phyloP scores from a whole-genome alignment of 2,888 invertebrate genomes.

The Metalampra italica region DNA sequence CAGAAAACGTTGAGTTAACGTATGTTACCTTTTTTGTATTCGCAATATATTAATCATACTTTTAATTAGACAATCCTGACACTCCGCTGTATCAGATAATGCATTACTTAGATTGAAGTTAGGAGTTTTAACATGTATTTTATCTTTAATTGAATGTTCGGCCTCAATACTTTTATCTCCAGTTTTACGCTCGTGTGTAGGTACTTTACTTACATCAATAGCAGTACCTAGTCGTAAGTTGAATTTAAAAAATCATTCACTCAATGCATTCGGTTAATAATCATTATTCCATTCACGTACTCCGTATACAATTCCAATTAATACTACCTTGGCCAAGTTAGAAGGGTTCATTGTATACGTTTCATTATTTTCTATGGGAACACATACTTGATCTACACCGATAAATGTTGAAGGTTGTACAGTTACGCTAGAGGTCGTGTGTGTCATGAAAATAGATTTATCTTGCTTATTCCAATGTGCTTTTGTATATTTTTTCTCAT shows the following conservation, averaged over 20 bases:
- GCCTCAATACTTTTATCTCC: too few relatives aligned
- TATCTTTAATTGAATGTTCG: too few relatives aligned
- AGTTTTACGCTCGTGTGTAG: not conserved
- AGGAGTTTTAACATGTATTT: too few relatives aligned
- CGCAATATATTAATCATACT: too few relatives aligned
- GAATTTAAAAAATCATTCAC: not conserved
- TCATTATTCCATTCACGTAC: not conserved
- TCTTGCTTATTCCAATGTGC: constrained; percentile 11
- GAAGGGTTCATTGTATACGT: constrained; percentile 32
- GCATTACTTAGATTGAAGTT: too few relatives aligned
- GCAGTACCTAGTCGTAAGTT: too few relatives aligned
- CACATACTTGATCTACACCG: constrained; percentile 8
- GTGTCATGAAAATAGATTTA: constrained; percentile 22
- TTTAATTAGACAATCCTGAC: too few relatives aligned
- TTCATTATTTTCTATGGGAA: constrained; percentile 12
- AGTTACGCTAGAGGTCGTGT: constrained; percentile 20
- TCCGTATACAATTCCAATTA: constrained; percentile 16
- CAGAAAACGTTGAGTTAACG: too few relatives aligned
- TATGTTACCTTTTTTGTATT: too few relatives aligned
- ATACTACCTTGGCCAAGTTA: constrained; percentile 42
- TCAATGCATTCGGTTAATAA: not conserved
- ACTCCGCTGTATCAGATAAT: too few relatives aligned
- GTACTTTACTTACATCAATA: too few relatives aligned
- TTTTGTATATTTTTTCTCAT: constrained; percentile 2
- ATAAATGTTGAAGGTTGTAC: constrained; percentile 13